These are phyloP conservation scores for Sparidentex hasta DNA, from an alignment of 2,797 vertebrate genomes.

Conservation along the genomic window DNA sequence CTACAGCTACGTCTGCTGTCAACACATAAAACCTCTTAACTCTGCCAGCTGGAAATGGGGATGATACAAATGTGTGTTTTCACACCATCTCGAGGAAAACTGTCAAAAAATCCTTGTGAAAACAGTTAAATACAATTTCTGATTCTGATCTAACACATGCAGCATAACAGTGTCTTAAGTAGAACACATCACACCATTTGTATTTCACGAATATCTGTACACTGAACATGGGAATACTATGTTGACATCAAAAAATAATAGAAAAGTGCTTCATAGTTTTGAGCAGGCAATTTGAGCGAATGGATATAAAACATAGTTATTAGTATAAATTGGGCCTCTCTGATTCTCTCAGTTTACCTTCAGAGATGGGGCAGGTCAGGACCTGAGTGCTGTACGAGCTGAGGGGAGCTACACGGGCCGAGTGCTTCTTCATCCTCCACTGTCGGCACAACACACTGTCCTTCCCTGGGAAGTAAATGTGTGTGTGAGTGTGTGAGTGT, in stretches of 20 bases:
- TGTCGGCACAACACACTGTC: conserved; percentile 74
- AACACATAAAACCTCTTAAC: conserved; percentile 16
- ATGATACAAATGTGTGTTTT: conserved; percentile 6
- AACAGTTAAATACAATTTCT: background rate
- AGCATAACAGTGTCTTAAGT: background rate
- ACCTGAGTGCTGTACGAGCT: conserved; percentile 90
- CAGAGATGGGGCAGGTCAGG: conserved; percentile 87
- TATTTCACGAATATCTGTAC: conserved; percentile 3
- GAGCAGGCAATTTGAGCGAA: conserved; percentile 13
- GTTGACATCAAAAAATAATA: background rate
- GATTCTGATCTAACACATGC: background rate
- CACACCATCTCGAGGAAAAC: conserved; percentile 7
- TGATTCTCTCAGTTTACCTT: conserved; percentile 82
- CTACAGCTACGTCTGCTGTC: conserved; percentile 21
- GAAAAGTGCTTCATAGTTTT: background rate
- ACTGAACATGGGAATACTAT: conserved; percentile 1
- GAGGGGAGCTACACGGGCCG: conserved; percentile 89
- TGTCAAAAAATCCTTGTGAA: background rate
- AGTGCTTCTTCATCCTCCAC: conserved; percentile 90
- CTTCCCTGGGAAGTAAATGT: conserved; percentile 65
- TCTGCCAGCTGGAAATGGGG: conserved; percentile 19
- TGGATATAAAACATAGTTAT: conserved; percentile 15
- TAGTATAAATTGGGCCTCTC: conserved; percentile 19
- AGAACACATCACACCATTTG: background rate
- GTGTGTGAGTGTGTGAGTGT: conserved; percentile 40